Evolutionary conservation across 53 echinoderm and acorn worm genomes (phyloP).

Genomic region (Crossaster papposus): DNA sequence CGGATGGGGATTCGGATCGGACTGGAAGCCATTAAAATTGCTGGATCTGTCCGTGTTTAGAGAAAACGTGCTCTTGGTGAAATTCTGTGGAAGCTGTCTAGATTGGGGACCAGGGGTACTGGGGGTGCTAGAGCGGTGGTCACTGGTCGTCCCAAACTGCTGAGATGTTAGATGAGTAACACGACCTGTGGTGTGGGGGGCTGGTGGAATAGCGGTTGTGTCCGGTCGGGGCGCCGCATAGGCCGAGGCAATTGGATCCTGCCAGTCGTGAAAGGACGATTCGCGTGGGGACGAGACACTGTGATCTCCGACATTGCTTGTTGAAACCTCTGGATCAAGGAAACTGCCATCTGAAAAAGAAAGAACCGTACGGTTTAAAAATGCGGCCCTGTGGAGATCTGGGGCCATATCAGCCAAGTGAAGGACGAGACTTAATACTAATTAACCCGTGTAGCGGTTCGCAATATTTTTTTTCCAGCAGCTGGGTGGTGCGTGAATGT

Average conservation of each 20-base stretch:
- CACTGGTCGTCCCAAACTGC: not conserved
- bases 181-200: not conserved
- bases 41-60: not conserved
- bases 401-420: no score
- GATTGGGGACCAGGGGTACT: not conserved
- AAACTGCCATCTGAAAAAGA: constrained; percentile 5
- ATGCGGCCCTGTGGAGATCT: no score
- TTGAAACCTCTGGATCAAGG: not conserved
- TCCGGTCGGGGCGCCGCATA: no score
- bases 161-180: not conserved
- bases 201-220: not conserved
- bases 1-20: not conserved
- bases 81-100: not conserved
- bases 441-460: no score
- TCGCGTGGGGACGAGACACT: not conserved
- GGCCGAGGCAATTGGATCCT: not conserved
- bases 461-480: no score
- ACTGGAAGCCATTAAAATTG: not conserved
- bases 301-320: no score
- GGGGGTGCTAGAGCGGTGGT: no score
- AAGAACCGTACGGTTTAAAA: not conserved
- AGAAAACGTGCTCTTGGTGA: not conserved
- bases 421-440: no score
- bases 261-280: not conserved
- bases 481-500: no score